Evolutionary conservation across 2,797 vertebrate genomes (phyloP).

Genomic region (Nasua narica): DNA sequence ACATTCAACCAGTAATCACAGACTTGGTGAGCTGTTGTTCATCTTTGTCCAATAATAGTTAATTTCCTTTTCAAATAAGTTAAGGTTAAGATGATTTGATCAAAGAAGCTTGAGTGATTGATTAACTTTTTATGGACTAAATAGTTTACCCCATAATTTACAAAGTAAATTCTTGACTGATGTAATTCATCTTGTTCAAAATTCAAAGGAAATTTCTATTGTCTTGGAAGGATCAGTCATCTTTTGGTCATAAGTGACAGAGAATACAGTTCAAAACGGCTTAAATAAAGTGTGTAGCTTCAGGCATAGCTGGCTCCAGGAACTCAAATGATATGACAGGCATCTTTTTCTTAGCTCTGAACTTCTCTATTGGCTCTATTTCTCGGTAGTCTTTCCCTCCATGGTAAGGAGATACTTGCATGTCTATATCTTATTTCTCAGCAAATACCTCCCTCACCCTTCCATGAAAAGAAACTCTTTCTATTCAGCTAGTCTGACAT

Average conservation of each 20-base stretch:
- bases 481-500: background rate
- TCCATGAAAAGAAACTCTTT: background rate
- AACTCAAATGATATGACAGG: background rate
- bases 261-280: background rate
- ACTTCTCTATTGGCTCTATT: background rate
- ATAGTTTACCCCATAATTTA: background rate
- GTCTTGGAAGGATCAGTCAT: background rate
- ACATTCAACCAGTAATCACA: conserved; percentile 91
- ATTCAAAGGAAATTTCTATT: background rate
- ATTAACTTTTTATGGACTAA: background rate
- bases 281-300: background rate
- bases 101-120: background rate
- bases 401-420: background rate
- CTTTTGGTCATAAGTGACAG: background rate
- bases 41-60: background rate
- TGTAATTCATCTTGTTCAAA: background rate
- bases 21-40: conserved; percentile 89
- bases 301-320: background rate
- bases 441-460: background rate
- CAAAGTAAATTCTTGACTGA: background rate
- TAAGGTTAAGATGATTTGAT: background rate
- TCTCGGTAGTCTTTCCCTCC: background rate
- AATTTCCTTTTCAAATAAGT: background rate
- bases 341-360: conserved; percentile 14
- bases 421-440: background rate